phyloP scores from a whole-genome alignment of 2,888 invertebrate species.

The Hirtodrosophila alboralis region DNA sequence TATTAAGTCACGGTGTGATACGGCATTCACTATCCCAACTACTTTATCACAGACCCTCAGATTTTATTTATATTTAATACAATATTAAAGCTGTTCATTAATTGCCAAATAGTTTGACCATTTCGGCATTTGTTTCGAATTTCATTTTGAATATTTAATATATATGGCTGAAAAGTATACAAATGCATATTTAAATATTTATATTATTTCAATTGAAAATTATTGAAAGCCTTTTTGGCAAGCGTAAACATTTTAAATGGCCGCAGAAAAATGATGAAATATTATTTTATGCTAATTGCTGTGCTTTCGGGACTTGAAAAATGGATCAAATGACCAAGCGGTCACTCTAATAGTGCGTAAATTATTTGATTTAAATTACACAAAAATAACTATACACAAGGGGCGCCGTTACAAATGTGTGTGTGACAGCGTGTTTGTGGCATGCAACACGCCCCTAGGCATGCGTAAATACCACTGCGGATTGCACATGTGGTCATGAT shows the following conservation, averaged over 20 bases:
- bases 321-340: constrained; percentile 22
- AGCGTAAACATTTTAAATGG: constrained; percentile 49
- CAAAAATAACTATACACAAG: constrained; percentile 5
- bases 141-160: constrained; percentile 41
- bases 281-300: constrained; percentile 68
- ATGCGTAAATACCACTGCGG: constrained; percentile 41
- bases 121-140: constrained; percentile 28
- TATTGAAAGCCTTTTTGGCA: constrained; percentile 59
- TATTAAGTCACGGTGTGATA: too few species aligned
- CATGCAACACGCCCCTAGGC: constrained; percentile 25
- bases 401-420: background rate
- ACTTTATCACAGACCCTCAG: too few species aligned
- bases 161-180: too few species aligned
- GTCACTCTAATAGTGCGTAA: constrained; percentile 69
- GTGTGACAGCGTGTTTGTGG: constrained; percentile 4
- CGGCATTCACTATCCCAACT: too few species aligned
- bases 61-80: too few species aligned
- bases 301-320: constrained; percentile 13
- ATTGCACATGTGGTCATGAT: constrained; percentile 59
- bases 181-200: constrained; percentile 16
- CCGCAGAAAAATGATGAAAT: constrained; percentile 48
- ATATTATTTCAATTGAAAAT: constrained; percentile 50
- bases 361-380: constrained; percentile 65
- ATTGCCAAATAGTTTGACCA: background rate
- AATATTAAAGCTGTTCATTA: constrained; percentile 17